These are phyloP conservation scores for Nemotelus nigrinus DNA, from an alignment of 2,888 invertebrate genomes.

Conservation along the genomic window DNA sequence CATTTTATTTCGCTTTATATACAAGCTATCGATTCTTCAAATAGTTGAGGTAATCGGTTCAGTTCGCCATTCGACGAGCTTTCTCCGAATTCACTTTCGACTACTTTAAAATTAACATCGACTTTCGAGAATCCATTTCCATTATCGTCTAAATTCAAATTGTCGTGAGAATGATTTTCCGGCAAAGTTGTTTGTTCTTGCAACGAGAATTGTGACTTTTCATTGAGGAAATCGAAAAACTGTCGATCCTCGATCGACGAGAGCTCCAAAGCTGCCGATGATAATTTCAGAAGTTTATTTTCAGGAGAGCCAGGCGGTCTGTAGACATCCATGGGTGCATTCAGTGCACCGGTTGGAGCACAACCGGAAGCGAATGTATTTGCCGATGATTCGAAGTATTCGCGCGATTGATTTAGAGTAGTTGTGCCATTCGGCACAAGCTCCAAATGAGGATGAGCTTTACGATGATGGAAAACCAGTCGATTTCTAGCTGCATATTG, in stretches of 20 bases:
- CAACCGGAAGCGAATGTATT: background rate
- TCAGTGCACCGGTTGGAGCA: background rate
- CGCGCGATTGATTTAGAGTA: background rate
- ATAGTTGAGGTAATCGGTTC: constrained; percentile 53
- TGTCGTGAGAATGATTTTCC: constrained; percentile 46
- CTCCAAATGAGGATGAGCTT: constrained; percentile 67
- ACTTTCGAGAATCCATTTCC: constrained; percentile 50
- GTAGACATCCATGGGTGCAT: constrained; percentile 49
- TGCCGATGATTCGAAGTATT: constrained; percentile 4
- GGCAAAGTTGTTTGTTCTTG: constrained; percentile 24
- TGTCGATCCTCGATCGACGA: constrained; percentile 54
- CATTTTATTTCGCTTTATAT: constrained; percentile 34
- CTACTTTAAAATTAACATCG: constrained; percentile 52
- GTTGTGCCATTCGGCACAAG: background rate
- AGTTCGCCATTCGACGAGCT: constrained; percentile 53
- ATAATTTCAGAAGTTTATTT: constrained; percentile 55
- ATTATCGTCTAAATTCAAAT: constrained; percentile 48
- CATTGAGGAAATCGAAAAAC: constrained; percentile 54
- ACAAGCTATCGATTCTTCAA: constrained; percentile 53
- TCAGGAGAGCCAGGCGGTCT: constrained; percentile 54
- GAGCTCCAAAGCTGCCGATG: constrained; percentile 55
- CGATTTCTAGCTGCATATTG: constrained; percentile 86
- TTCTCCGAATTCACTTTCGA: constrained; percentile 50
- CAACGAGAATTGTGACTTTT: constrained; percentile 44
- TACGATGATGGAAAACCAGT: constrained; percentile 75